phyloP scores from a whole-genome alignment of 2,113 vertebrate genomes.

The Forbesichthys agassizii region DNA sequence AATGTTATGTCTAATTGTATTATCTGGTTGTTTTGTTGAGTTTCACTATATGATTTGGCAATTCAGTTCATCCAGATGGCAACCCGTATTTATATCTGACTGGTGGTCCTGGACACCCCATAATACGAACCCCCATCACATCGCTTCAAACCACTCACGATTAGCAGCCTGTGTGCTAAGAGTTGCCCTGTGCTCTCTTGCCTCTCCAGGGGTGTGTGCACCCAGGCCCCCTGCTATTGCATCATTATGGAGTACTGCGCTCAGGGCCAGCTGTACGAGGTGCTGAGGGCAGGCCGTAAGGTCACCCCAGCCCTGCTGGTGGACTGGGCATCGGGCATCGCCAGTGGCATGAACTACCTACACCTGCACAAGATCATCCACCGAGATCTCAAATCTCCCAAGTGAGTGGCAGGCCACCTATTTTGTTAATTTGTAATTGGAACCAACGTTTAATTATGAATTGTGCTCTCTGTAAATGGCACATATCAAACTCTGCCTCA shows the following conservation, averaged over 20 bases:
- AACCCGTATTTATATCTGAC: no score
- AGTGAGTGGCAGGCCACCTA: slow-evolving; percentile 78
- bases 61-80: no score
- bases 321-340: slow-evolving; percentile 97
- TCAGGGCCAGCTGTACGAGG: slow-evolving; percentile 96
- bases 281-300: slow-evolving; percentile 89
- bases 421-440: neutral
- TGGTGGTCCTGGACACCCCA: no score
- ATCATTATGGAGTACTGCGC: slow-evolving; percentile 99
- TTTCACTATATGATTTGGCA: no score
- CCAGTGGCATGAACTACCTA: slow-evolving; percentile 98
- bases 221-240: slow-evolving; percentile 96
- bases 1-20: no score
- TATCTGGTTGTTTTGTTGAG: no score
- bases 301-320: slow-evolving; percentile 91
- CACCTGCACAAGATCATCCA: slow-evolving; percentile 99
- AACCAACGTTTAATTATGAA: no score
- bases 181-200: slow-evolving; percentile 14
- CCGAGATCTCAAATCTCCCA: slow-evolving; percentile 98
- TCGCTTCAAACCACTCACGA: no score
- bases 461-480: neutral
- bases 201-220: slow-evolving; percentile 89
- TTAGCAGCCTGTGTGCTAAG: no score
- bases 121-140: no score
- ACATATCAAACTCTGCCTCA: neutral